A percentile compares a stretch with the other conserved stretches of the same genome.
phyloP scores from a whole-genome alignment of 2,888 invertebrate species.

The Steromphala cineraria region DNA sequence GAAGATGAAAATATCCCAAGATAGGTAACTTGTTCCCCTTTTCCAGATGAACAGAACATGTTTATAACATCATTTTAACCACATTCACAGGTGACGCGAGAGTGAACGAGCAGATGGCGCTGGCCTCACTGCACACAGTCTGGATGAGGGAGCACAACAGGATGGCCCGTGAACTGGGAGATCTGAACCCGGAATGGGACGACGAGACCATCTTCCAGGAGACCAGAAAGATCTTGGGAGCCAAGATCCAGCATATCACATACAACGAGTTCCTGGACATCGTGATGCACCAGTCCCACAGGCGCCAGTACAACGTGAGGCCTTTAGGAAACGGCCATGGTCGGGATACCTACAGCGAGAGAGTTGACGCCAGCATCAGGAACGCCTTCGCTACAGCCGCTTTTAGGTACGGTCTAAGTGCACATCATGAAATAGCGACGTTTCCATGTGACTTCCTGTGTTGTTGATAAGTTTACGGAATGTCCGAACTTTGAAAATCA shows the following conservation, averaged over 20 bases:
- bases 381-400: conserved; percentile 98
- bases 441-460: too few relatives aligned
- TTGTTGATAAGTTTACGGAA: too few relatives aligned
- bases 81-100: conserved; percentile 82
- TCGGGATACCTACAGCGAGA: conserved; percentile 88
- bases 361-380: conserved; percentile 85
- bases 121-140: conserved; percentile 89
- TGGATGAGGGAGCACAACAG: conserved; percentile 91
- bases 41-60: too few relatives aligned
- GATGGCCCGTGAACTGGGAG: conserved; percentile 80
- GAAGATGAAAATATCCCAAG: too few relatives aligned
- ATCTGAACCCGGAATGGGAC: conserved; percentile 86
- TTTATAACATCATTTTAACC: too few relatives aligned
- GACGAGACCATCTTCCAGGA: conserved; percentile 80
- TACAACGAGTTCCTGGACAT: conserved; percentile 82
- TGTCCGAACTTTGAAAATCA: too few relatives aligned
- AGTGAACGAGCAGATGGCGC: conserved; percentile 89
- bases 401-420: conserved; percentile 74
- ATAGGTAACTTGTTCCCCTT: too few relatives aligned
- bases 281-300: conserved; percentile 80
- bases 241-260: conserved; percentile 79
- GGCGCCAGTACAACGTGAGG: conserved; percentile 74
- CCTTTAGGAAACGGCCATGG: conserved; percentile 82
- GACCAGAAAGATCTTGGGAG: conserved; percentile 83
- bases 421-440: too few relatives aligned